These are phyloP conservation scores for Episyrphus balteatus DNA, from an alignment of 1,140 invertebrate genomes.

Conservation along the genomic window DNA sequence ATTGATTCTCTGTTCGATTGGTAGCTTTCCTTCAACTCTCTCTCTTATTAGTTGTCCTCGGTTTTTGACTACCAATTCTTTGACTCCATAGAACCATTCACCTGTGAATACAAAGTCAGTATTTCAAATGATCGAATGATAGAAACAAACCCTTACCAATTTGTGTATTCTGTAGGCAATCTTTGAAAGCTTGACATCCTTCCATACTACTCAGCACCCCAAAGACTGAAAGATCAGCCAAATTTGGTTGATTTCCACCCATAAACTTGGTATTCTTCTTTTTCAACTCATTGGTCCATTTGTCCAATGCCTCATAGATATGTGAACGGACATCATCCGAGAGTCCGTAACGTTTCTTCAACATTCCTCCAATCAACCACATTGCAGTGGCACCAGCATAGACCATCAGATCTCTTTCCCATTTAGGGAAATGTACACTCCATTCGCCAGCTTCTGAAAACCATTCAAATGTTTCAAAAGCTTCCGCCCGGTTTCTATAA, in stretches of 20 bases:
- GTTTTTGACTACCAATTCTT: constrained; percentile 40
- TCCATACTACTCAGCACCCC: constrained; percentile 91
- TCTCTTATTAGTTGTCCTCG: constrained; percentile 33
- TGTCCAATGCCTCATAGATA: constrained; percentile 77
- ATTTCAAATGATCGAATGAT: not conserved
- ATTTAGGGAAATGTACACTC: constrained; percentile 75
- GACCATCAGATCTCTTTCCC: constrained; percentile 80
- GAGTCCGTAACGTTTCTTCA: constrained; percentile 79
- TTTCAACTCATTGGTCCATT: constrained; percentile 65
- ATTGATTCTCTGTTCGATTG: too few species aligned
- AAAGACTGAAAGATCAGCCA: constrained; percentile 89
- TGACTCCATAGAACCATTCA: constrained; percentile 44
- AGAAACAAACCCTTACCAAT: constrained; percentile 37
- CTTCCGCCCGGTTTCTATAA: constrained; percentile 75
- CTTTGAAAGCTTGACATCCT: constrained; percentile 85
- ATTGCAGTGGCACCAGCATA: constrained; percentile 89
- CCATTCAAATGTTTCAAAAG: constrained; percentile 82
- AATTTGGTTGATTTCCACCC: constrained; percentile 75
- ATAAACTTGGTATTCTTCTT: constrained; percentile 63
- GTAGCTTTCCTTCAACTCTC: constrained; percentile 14
- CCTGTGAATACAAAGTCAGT: constrained; percentile 10
- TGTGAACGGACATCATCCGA: constrained; percentile 82
- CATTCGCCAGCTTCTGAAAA: constrained; percentile 87
- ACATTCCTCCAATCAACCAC: constrained; percentile 80
- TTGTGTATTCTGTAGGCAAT: constrained; percentile 61